Evolutionary conservation across 1,140 invertebrate genomes (phyloP).

Genomic region (Uloborus diversus): DNA sequence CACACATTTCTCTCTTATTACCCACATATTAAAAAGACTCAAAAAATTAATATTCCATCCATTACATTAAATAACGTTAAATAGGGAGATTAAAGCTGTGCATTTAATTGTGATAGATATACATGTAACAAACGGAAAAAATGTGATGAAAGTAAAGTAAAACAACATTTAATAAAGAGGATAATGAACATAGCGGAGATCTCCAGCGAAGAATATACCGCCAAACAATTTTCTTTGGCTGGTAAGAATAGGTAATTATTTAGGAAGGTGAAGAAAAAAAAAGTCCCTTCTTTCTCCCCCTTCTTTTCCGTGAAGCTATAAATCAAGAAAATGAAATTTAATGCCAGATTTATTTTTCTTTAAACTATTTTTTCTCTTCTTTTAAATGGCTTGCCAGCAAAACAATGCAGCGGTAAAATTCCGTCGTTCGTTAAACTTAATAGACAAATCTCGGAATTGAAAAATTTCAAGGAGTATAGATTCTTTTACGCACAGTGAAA

Average conservation of each 20-base stretch:
- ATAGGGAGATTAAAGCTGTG: slow-evolving; percentile 5
- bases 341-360: not conserved
- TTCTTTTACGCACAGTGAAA: too few relatives aligned
- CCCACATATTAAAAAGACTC: not conserved
- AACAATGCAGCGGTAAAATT: too few relatives aligned
- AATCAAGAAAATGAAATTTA: not conserved
- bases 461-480: too few relatives aligned
- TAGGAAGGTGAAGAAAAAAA: slow-evolving; percentile 32
- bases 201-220: slow-evolving; percentile 31
- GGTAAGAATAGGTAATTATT: slow-evolving; percentile 17
- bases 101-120: slow-evolving; percentile 47
- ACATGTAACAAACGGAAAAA: not conserved
- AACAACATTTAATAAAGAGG: slow-evolving; percentile 39
- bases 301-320: slow-evolving; percentile 1
- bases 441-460: too few relatives aligned
- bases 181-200: slow-evolving; percentile 44
- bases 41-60: not conserved
- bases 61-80: slow-evolving; percentile 37
- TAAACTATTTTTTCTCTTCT: not conserved
- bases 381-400: too few relatives aligned
- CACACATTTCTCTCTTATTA: too few relatives aligned
- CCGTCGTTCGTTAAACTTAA: too few relatives aligned
- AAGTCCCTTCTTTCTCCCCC: not conserved
- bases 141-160: not conserved
- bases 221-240: slow-evolving; percentile 3